Base-by-base conservation (phyloP, 1,140 invertebrate genomes). In the Temnothorax longispinosus region DNA sequence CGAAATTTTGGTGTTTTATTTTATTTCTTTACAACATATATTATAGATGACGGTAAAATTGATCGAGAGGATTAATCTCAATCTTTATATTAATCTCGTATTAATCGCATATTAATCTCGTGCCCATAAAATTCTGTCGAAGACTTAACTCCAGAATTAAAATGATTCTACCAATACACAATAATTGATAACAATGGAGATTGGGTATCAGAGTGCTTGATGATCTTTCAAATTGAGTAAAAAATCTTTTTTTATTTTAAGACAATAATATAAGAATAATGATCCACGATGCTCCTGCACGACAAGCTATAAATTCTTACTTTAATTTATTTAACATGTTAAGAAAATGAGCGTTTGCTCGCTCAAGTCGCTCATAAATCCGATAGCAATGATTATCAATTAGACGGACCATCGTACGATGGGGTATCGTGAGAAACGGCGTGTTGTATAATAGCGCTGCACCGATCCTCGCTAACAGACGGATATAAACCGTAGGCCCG, bases 401-500 rank as follows among this genome's bases (percentile, higher is more conserved):
- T 13, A 21, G 35, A 75, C n/a, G 35, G 52, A 75, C n/a, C 11
- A 15, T 13, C 50, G 27, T 75, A 75, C 13, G 35, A 27, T 21
- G 8, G 8, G 35, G 27, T 64, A 77, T 81, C 64, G 21, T 54
- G 77, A 69, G 64, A 81, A 81, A 71, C 38, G 10, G 35, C 10
- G 15, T 47, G 60, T 81, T 81, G 21, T 56, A 44, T 71, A 71
- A 81, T 71, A 81, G 67, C 41, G 38, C 15, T 13, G n/a, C 11
- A 47, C 27, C 32, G n/a, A 71, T 71, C 21, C 38, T 44, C 18
- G 13, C 41, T 8, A 15, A 27, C 18, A 58, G 80, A 60, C 44
- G 69, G 41, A 84, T 84, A 75, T 47, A 60, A 84, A 75, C 54
- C 32, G 35, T 74, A 58, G 62, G 47, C 64, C 15, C n/a, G 56